phyloP scores from a whole-genome alignment of 2,113 vertebrate genomes.

The Gobiocypris rarus region DNA sequence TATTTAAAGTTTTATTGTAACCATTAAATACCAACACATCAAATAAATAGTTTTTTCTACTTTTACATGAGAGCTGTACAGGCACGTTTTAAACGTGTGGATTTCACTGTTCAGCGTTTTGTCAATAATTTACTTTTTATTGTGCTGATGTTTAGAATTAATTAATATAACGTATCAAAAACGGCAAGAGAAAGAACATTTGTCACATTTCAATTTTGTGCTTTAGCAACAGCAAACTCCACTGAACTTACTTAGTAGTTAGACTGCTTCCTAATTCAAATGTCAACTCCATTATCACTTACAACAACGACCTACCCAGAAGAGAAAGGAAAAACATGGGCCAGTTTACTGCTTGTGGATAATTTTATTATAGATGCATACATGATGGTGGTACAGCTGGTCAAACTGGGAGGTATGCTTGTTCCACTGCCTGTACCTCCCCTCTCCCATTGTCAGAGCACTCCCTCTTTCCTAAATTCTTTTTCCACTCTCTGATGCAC shows the following conservation, averaged over 20 bases:
- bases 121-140: too few species aligned
- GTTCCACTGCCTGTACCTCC: conserved; percentile 54
- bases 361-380: conserved; percentile 50
- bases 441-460: conserved; percentile 73
- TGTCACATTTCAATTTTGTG: not conserved
- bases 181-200: not conserved
- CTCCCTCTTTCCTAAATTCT: conserved; percentile 65
- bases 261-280: not conserved
- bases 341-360: conserved; percentile 37
- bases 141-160: too few species aligned
- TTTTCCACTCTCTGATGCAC: conserved; percentile 65
- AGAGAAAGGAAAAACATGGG: conserved; percentile 17
- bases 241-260: not conserved
- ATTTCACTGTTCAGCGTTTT: too few species aligned
- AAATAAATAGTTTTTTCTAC: too few species aligned
- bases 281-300: not conserved
- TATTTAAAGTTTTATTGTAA: too few species aligned
- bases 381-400: conserved; percentile 39
- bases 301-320: not conserved
- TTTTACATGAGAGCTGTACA: too few species aligned
- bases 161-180: not conserved
- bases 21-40: too few species aligned
- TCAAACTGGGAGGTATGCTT: conserved; percentile 44
- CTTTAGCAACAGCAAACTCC: not conserved
- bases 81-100: too few species aligned